These are phyloP conservation scores for Anastrepha obliqua DNA, from an alignment of 1,140 invertebrate genomes.

Conservation along the genomic window DNA sequence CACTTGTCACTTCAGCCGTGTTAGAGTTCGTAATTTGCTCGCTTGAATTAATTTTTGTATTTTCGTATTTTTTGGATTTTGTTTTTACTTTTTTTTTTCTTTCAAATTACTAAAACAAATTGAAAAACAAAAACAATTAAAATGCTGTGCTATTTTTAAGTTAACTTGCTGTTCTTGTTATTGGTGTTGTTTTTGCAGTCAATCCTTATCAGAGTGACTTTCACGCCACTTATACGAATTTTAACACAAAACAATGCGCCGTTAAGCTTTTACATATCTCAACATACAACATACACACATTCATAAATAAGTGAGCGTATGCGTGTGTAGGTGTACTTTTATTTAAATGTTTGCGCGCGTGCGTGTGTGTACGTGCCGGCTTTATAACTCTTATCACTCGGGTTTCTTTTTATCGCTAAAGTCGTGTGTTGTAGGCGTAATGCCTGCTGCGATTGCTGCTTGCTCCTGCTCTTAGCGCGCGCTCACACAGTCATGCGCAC, in stretches of 20 bases:
- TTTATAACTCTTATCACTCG: conserved; percentile 3
- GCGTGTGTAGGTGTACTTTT: not conserved
- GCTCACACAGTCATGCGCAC: not conserved
- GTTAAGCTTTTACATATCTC: conserved; percentile 59
- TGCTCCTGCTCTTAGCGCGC: conserved; percentile 4
- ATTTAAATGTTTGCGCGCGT: not conserved
- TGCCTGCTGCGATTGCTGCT: conserved; percentile 53
- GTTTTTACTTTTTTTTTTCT: not conserved
- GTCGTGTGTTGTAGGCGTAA: conserved; percentile 12
- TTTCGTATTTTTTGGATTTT: not conserved
- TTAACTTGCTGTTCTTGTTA: not conserved
- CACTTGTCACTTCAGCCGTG: not conserved
- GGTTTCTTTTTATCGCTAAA: not conserved
- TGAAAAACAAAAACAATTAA: not conserved
- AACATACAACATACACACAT: conserved; percentile 23
- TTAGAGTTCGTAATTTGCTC: not conserved
- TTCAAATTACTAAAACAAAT: conserved; percentile 22
- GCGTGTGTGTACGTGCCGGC: conserved; percentile 24
- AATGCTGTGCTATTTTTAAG: not conserved
- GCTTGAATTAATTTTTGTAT: not conserved
- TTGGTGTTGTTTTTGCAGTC: conserved; percentile 22
- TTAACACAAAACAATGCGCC: conserved; percentile 27
- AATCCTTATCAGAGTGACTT: conserved; percentile 39
- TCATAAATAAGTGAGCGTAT: not conserved
- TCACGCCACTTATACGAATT: conserved; percentile 13